These are phyloP conservation scores for Drosophila quadrilineata DNA, from an alignment of 1,140 invertebrate species.

Conservation along the genomic window DNA sequence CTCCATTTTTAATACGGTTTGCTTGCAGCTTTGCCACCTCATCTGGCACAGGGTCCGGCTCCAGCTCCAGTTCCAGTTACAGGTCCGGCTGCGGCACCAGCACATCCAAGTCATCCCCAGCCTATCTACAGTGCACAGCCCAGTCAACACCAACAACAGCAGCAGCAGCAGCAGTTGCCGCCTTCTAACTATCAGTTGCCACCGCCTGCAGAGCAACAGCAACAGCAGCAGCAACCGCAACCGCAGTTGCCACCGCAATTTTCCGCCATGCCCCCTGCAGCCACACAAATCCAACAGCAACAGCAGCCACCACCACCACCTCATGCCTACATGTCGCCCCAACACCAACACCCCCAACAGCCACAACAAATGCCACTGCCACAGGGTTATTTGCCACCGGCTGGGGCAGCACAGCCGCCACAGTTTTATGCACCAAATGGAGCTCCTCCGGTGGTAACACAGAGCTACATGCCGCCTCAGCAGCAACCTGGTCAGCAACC, in stretches of 20 bases:
- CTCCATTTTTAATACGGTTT: neutral
- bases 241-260: slow-evolving; percentile 47
- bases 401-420: slow-evolving; percentile 16
- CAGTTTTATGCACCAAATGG: slow-evolving; percentile 58
- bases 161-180: slow-evolving; percentile 33
- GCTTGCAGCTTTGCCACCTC: slow-evolving; percentile 49
- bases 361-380: slow-evolving; percentile 28
- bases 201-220: slow-evolving; percentile 33
- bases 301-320: slow-evolving; percentile 37
- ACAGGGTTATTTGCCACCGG: slow-evolving; percentile 19
- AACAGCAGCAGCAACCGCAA: slow-evolving; percentile 44
- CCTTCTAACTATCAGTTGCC: slow-evolving; percentile 26
- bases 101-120: slow-evolving; percentile 38
- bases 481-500: slow-evolving; percentile 37
- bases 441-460: slow-evolving; percentile 48
- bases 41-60: slow-evolving; percentile 30
- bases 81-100: slow-evolving; percentile 2
- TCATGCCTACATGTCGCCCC: slow-evolving; percentile 58
- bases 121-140: slow-evolving; percentile 51
- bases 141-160: slow-evolving; percentile 30
- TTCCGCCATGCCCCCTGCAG: slow-evolving; percentile 39
- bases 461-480: slow-evolving; percentile 43
- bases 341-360: slow-evolving; percentile 40
- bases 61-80: too few relatives aligned
- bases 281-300: slow-evolving; percentile 55